Conservation (phyloP, 1,140 invertebrate genomes). For the Semibalanus balanoides region DNA sequence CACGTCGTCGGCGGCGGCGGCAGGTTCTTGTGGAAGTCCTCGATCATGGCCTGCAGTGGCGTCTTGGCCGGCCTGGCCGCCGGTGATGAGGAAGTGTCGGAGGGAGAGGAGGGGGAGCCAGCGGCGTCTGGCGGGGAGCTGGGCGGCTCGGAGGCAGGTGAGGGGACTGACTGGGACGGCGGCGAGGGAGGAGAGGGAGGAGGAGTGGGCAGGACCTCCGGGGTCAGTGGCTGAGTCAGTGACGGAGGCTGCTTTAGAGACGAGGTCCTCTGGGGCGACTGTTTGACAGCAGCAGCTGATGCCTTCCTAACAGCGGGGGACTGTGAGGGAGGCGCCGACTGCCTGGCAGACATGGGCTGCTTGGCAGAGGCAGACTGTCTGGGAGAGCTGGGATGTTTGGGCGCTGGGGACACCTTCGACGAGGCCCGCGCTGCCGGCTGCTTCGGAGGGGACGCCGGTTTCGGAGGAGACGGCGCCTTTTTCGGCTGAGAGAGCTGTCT, state of each 20-base stretch:
- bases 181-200: not conserved
- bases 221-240: too few relatives aligned
- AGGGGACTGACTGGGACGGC: conserved; percentile 7
- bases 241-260: not conserved
- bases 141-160: not conserved
- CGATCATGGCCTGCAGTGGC: conserved; percentile 20
- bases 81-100: too few relatives aligned
- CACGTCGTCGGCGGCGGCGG: conserved; percentile 38
- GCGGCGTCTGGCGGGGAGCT: not conserved
- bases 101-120: too few relatives aligned
- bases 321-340: not conserved
- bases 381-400: conserved; percentile 13
- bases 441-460: not conserved
- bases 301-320: too few relatives aligned
- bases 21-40: conserved; percentile 25
- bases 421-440: not conserved
- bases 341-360: not conserved
- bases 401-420: conserved; percentile 4
- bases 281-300: too few relatives aligned
- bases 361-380: not conserved
- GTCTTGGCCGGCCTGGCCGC: conserved; percentile 6
- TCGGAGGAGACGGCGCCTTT: not conserved
- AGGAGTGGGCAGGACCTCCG: too few relatives aligned
- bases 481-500: not conserved
- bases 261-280: too few relatives aligned